These are phyloP conservation scores for Catocala sponsa DNA, from an alignment of 2,888 invertebrate species.

Conservation along the genomic window DNA sequence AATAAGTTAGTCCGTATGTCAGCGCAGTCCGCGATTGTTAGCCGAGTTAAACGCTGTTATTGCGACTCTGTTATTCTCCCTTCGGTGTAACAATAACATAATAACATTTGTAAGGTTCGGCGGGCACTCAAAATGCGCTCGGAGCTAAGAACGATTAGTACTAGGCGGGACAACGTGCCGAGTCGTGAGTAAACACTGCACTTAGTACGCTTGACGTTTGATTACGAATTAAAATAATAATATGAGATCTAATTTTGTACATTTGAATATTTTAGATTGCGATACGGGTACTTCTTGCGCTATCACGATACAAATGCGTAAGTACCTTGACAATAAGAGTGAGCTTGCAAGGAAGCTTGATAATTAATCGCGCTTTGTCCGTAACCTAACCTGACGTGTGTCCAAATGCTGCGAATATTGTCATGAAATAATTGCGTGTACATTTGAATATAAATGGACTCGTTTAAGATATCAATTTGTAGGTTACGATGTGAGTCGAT, in stretches of 20 bases:
- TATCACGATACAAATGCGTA: constrained; percentile 86
- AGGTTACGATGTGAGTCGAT: constrained; percentile 7
- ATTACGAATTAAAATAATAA: constrained; percentile 42
- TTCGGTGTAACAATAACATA: constrained; percentile 52
- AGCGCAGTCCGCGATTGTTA: constrained; percentile 78
- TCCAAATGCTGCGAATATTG: constrained; percentile 25
- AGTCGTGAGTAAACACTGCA: constrained; percentile 78
- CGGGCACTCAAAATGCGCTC: constrained; percentile 68
- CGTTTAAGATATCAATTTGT: constrained; percentile 13
- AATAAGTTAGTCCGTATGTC: constrained; percentile 79
- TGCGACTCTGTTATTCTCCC: constrained; percentile 60
- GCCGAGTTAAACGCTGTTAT: constrained; percentile 73
- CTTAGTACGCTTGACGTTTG: constrained; percentile 43
- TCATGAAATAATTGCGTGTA: constrained; percentile 30
- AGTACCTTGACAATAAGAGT: constrained; percentile 68
- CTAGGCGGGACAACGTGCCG: constrained; percentile 81
- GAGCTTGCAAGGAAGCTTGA: constrained; percentile 57
- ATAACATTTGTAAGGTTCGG: constrained; percentile 44
- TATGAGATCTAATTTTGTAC: constrained; percentile 62
- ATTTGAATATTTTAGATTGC: constrained; percentile 84
- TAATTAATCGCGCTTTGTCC: constrained; percentile 56
- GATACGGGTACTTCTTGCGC: constrained; percentile 86
- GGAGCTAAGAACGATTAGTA: constrained; percentile 74
- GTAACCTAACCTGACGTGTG: constrained; percentile 41
- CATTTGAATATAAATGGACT: constrained; percentile 7